Evolutionary conservation across 2,888 invertebrate species (phyloP).

Genomic region (Drosophila melanocephala): DNA sequence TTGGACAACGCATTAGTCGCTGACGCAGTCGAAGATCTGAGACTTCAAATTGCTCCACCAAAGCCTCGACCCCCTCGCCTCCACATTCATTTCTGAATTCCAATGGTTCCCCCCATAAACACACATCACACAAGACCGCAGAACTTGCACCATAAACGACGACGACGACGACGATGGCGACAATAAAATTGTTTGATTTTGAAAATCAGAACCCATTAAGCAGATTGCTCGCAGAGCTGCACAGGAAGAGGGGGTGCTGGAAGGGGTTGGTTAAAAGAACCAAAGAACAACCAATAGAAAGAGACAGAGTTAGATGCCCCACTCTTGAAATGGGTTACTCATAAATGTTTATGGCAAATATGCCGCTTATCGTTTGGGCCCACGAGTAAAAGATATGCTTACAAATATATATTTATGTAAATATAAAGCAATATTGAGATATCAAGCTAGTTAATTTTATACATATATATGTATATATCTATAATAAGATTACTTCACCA

Average conservation of each 20-base stretch:
- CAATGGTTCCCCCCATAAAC: slow-evolving; percentile 5
- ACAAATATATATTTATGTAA: slow-evolving; percentile 29
- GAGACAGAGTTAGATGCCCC: background rate
- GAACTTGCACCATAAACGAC: slow-evolving; percentile 57
- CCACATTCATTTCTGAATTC: slow-evolving; percentile 5
- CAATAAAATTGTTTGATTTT: slow-evolving; percentile 77
- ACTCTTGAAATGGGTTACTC: slow-evolving; percentile 9
- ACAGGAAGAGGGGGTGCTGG: background rate
- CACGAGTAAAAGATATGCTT: background rate
- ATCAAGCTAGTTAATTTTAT: slow-evolving; percentile 9
- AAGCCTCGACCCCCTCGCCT: background rate
- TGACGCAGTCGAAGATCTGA: slow-evolving; percentile 36
- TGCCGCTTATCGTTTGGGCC: slow-evolving; percentile 50
- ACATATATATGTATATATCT: background rate
- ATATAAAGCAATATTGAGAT: slow-evolving; percentile 17
- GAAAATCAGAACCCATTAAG: slow-evolving; percentile 73
- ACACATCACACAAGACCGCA: slow-evolving; percentile 63
- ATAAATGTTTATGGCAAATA: slow-evolving; percentile 66
- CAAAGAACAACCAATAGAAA: slow-evolving; percentile 6
- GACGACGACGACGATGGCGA: slow-evolving; percentile 36
- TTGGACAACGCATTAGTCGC: slow-evolving; percentile 57
- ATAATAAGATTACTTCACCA: slow-evolving; percentile 13
- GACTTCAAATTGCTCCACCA: slow-evolving; percentile 13
- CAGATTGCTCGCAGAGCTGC: slow-evolving; percentile 35
- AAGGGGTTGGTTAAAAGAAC: background rate